Percentiles rank a stretch among this genome's conserved stretches.
phyloP scores from a whole-genome alignment of 2,888 invertebrate species.

The Pseudolycoriella hygida region DNA sequence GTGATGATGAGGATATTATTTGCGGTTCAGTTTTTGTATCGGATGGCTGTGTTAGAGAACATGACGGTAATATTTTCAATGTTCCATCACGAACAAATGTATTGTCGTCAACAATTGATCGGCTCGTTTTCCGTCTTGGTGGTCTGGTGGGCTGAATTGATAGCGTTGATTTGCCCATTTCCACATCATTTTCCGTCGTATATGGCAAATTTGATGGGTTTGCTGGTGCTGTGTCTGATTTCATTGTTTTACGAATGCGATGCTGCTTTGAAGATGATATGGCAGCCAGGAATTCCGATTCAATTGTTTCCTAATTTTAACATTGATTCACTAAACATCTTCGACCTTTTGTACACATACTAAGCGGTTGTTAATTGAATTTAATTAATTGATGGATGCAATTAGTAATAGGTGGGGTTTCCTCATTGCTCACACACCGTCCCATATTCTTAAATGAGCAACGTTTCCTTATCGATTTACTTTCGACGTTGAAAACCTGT shows the following conservation, averaged over 20 bases:
- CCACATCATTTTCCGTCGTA: neutral
- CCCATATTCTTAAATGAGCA: too few species aligned
- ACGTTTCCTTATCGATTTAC: too few species aligned
- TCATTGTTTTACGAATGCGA: neutral
- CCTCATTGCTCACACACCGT: too few species aligned
- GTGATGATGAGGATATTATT: neutral
- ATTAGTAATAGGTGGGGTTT: too few species aligned
- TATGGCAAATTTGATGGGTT: neutral
- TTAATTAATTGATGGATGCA: too few species aligned
- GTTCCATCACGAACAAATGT: neutral
- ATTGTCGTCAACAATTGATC: conserved; percentile 7
- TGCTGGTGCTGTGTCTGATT: neutral
- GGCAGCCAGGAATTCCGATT: conserved; percentile 29
- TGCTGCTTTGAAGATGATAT: conserved; percentile 23
- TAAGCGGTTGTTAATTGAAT: too few species aligned
- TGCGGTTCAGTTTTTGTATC: neutral
- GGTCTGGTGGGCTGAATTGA: conserved; percentile 20
- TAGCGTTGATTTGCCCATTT: neutral
- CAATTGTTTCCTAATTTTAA: conserved; percentile 23
- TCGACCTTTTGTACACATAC: too few species aligned
- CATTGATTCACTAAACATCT: conserved; percentile 1
- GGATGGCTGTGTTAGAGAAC: neutral
- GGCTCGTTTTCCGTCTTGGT: conserved; percentile 24
- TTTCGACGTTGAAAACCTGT: too few species aligned
- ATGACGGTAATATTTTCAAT: neutral